These are phyloP conservation scores for Phalera bucephala DNA, from an alignment of 2,888 invertebrate species.

Conservation along the genomic window DNA sequence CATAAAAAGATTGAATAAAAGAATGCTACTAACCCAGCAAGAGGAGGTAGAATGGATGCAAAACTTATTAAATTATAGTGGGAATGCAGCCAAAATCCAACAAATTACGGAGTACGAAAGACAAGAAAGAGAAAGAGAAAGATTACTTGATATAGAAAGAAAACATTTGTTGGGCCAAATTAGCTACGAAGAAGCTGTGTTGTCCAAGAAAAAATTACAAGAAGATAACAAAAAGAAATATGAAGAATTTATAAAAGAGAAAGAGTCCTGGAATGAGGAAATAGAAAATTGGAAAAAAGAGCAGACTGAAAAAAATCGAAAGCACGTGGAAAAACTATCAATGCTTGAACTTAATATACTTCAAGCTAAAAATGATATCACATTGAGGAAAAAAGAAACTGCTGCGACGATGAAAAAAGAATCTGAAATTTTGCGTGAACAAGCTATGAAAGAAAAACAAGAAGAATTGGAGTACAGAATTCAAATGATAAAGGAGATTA, in stretches of 20 bases:
- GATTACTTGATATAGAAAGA: constrained; percentile 78
- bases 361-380: constrained; percentile 51
- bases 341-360: constrained; percentile 53
- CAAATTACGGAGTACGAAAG: constrained; percentile 70
- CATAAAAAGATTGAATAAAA: constrained; percentile 77
- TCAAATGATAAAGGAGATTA: constrained; percentile 78
- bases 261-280: constrained; percentile 68
- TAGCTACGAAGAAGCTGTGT: constrained; percentile 82
- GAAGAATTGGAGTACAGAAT: constrained; percentile 75
- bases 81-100: constrained; percentile 61
- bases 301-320: constrained; percentile 75
- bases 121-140: constrained; percentile 69
- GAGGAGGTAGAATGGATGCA: constrained; percentile 78
- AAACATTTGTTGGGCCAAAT: constrained; percentile 83
- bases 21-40: constrained; percentile 54
- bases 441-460: constrained; percentile 68
- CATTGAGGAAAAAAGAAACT: constrained; percentile 53
- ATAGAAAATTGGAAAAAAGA: constrained; percentile 75
- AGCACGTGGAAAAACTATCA: constrained; percentile 66
- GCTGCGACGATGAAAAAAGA: constrained; percentile 59
- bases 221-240: constrained; percentile 77
- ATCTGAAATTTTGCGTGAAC: constrained; percentile 49
- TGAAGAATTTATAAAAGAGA: constrained; percentile 75
- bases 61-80: constrained; percentile 70
- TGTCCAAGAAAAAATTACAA: constrained; percentile 77